phyloP scores from a whole-genome alignment of 2,797 vertebrate genomes.

The Macropodus opercularis region DNA sequence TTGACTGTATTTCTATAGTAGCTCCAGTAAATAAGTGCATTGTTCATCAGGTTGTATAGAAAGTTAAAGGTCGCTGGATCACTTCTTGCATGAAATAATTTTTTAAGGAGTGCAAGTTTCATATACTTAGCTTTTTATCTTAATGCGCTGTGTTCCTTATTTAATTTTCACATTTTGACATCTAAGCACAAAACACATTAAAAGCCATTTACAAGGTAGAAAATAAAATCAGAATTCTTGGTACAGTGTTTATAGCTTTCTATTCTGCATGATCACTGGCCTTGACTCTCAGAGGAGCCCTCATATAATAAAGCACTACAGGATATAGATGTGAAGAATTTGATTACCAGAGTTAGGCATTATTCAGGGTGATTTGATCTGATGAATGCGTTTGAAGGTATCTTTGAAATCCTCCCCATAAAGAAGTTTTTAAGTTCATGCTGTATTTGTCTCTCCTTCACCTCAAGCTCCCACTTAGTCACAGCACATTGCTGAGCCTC shows the following conservation, averaged over 20 bases:
- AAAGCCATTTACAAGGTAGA: slow-evolving; percentile 47
- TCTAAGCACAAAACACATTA: slow-evolving; percentile 42
- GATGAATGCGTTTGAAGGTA: slow-evolving; percentile 55
- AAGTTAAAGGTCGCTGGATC: not conserved
- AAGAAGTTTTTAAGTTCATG: slow-evolving; percentile 5
- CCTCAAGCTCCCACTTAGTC: slow-evolving; percentile 1
- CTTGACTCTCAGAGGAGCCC: slow-evolving; percentile 62
- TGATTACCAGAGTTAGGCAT: slow-evolving; percentile 54
- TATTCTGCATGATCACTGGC: slow-evolving; percentile 35
- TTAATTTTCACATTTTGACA: slow-evolving; percentile 34
- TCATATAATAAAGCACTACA: slow-evolving; percentile 42
- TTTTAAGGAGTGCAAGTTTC: not conserved
- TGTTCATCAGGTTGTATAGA: not conserved
- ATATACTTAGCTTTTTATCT: not conserved
- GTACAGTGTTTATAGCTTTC: slow-evolving; percentile 31
- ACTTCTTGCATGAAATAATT: not conserved
- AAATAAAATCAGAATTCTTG: slow-evolving; percentile 29
- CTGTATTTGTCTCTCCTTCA: slow-evolving; percentile 20
- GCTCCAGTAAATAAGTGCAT: not conserved
- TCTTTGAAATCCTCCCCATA: slow-evolving; percentile 45
- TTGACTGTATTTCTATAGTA: not conserved
- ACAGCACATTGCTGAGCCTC: slow-evolving; percentile 4
- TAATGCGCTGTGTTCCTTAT: slow-evolving; percentile 29
- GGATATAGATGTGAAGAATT: slow-evolving; percentile 37
- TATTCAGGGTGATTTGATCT: slow-evolving; percentile 60